Percentiles rank a stretch among this genome's conserved stretches.
Evolutionary conservation across 2,888 invertebrate species (phyloP).

Genomic region (Odontothrips loti): DNA sequence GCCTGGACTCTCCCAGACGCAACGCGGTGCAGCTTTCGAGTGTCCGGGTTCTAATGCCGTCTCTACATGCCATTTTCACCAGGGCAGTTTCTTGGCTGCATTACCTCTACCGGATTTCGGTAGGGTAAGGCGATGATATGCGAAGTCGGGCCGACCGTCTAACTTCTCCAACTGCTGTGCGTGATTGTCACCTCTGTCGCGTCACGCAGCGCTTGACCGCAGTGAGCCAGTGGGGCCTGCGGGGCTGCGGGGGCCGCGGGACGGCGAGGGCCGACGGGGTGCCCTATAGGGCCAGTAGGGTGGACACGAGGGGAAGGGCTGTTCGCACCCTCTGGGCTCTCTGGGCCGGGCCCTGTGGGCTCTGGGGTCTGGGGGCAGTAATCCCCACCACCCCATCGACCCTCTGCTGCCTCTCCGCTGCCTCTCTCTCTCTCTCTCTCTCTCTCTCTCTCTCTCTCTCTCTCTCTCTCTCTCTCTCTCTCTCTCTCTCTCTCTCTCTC

Average conservation of each 20-base stretch:
- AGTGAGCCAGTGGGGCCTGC: not conserved
- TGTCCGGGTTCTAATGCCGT: too few relatives aligned
- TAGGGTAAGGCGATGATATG: too few relatives aligned
- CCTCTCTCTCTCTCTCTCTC: not conserved
- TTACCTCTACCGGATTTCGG: too few relatives aligned
- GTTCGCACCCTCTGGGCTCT: not conserved
- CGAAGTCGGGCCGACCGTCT: too few relatives aligned
- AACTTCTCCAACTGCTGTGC: too few relatives aligned
- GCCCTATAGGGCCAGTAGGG: not conserved
- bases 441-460: not conserved
- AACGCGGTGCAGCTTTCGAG: too few relatives aligned
- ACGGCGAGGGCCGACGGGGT: not conserved
- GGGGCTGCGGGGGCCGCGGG: not conserved
- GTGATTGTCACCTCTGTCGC: not conserved
- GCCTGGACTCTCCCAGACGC: too few relatives aligned
- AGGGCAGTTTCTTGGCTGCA: too few relatives aligned
- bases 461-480: not conserved
- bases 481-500: not conserved
- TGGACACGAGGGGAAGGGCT: not conserved
- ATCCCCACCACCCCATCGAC: slow-evolving; percentile 11
- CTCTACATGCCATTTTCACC: too few relatives aligned
- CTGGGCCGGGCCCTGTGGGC: not conserved
- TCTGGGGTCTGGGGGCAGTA: not conserved
- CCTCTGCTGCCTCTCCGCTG: not conserved
- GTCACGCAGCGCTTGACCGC: not conserved